Conservation (phyloP, 2,888 invertebrate genomes). For the Pandemis heparana region DNA sequence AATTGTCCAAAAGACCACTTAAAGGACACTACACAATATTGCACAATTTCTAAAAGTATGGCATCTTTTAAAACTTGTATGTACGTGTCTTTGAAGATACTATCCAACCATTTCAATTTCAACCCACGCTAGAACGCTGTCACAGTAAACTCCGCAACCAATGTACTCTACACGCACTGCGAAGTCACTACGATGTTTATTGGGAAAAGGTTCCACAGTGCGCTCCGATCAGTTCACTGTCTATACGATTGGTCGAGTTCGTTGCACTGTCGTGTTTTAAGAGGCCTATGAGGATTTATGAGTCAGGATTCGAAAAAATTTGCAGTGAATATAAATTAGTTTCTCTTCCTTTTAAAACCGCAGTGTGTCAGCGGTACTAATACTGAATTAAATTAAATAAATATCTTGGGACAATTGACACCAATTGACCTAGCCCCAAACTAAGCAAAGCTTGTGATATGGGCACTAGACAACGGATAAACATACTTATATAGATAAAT, state of each 20-base stretch:
- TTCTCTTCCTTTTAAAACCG: not conserved
- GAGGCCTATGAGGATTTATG: not conserved
- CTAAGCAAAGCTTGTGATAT: no score
- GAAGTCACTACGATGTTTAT: not conserved
- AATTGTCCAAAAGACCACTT: not conserved
- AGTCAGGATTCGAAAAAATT: slow-evolving; percentile 3
- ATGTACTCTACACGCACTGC: not conserved
- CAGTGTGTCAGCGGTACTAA: not conserved
- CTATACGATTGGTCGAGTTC: not conserved
- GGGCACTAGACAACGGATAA: no score
- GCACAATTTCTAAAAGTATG: not conserved
- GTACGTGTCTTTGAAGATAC: not conserved
- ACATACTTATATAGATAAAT: no score
- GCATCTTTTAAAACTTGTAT: not conserved
- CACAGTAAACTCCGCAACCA: not conserved
- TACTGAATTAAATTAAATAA: not conserved
- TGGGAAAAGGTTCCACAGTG: not conserved
- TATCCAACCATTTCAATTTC: not conserved
- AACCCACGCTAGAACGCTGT: not conserved
- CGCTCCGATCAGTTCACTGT: not conserved
- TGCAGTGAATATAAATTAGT: not conserved
- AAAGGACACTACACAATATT: not conserved
- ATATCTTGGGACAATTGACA: no score
- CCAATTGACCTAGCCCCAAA: no score
- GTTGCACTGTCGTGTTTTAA: not conserved